phyloP scores from a whole-genome alignment of 2,888 invertebrate species.

The Pecten maximus region DNA sequence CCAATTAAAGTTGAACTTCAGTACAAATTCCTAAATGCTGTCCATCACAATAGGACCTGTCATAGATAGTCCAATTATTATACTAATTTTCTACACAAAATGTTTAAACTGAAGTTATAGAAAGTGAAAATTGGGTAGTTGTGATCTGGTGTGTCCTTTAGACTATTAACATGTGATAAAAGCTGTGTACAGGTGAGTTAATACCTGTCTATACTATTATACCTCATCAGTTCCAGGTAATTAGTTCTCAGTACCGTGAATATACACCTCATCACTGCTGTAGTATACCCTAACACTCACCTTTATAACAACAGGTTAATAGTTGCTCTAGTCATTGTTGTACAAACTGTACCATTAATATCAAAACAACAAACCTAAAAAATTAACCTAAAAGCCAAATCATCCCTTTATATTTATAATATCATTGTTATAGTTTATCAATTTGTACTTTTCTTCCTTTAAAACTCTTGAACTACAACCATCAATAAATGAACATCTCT shows the following conservation, averaged over 20 bases:
- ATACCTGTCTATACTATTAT: not conserved
- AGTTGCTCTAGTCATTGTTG: too few relatives aligned
- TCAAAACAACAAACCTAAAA: not conserved
- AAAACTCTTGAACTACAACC: not conserved
- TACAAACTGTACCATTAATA: not conserved
- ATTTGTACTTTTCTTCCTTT: not conserved
- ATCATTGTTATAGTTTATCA: not conserved
- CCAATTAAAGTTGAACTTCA: conserved; percentile 2
- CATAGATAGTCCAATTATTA: not conserved
- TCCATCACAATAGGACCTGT: not conserved
- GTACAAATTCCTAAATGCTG: not conserved
- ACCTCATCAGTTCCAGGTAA: not conserved
- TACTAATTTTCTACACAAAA: not conserved
- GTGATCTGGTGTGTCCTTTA: not conserved
- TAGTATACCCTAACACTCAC: not conserved
- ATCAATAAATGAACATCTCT: not conserved
- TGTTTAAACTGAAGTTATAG: not conserved
- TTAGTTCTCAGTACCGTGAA: not conserved
- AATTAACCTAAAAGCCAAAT: not conserved
- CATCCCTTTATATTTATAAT: not conserved
- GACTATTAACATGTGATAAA: not conserved
- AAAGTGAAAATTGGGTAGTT: not conserved
- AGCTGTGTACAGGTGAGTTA: not conserved
- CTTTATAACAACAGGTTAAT: too few relatives aligned
- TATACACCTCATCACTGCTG: not conserved